These are phyloP conservation scores for Thaleichthys pacificus DNA, from an alignment of 2,797 vertebrate genomes.

Conservation along the genomic window DNA sequence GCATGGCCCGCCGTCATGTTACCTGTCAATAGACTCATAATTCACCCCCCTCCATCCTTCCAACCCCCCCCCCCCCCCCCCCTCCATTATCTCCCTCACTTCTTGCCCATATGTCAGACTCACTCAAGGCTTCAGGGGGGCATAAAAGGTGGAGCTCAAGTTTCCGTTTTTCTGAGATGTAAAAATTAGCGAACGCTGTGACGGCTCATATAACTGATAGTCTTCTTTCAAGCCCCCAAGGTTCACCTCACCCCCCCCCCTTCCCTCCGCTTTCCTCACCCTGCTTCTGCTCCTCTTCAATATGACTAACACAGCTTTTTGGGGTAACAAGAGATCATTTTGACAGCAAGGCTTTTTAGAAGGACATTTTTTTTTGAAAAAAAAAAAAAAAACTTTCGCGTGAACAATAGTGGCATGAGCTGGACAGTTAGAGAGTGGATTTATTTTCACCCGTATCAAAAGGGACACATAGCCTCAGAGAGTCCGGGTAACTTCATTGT, in stretches of 20 bases:
- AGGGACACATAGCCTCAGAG: constrained; percentile 33
- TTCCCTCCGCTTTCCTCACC: constrained; percentile 2
- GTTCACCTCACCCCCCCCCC: constrained; percentile 12
- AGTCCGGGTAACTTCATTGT: constrained; percentile 56
- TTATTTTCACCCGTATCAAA: constrained; percentile 60
- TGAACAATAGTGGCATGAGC: constrained; percentile 50
- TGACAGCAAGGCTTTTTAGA: constrained; percentile 33
- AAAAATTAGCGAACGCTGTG: constrained; percentile 67
- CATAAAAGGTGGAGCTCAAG: constrained; percentile 69
- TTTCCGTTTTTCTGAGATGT: constrained; percentile 70
- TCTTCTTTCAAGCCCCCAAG: constrained; percentile 46
- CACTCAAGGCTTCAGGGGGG: constrained; percentile 46
- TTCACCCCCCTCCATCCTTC: constrained; percentile 29
- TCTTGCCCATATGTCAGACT: constrained; percentile 46
- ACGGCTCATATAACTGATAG: constrained; percentile 57
- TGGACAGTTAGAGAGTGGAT: constrained; percentile 55
- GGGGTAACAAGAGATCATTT: constrained; percentile 64
- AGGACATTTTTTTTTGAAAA: constrained; percentile 14
- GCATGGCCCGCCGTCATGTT: constrained; percentile 50
- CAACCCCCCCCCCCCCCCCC: constrained; percentile 35
- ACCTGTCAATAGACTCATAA: constrained; percentile 56
- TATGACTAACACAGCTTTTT: constrained; percentile 58
- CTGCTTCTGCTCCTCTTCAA: constrained; percentile 30
- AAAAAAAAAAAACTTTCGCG: constrained; percentile 26
- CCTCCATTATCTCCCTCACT: constrained; percentile 59